A percentile compares a stretch with the other conserved stretches of the same genome.
Conservation (phyloP, 2,113 vertebrate species). For the Mesoclemmys tuberculata region DNA sequence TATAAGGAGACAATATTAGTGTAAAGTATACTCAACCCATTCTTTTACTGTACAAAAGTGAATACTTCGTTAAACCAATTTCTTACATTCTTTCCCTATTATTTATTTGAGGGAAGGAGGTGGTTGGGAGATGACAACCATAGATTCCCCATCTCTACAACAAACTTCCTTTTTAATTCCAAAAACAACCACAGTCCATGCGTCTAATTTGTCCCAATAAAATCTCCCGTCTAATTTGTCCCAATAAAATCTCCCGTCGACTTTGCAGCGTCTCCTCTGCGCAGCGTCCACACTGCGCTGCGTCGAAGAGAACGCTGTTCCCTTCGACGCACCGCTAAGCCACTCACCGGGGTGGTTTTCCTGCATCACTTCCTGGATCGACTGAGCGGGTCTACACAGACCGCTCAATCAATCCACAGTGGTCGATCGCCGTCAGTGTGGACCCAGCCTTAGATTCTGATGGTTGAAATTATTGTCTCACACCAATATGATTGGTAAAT, state of each 20-base stretch:
- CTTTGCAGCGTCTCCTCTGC: too few relatives aligned
- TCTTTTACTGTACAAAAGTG: neutral
- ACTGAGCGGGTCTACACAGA: too few relatives aligned
- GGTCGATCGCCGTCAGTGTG: too few relatives aligned
- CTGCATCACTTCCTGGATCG: too few relatives aligned
- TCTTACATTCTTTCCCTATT: neutral
- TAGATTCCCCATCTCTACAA: neutral
- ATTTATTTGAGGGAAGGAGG: neutral
- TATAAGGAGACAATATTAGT: neutral
- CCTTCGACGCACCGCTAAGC: too few relatives aligned
- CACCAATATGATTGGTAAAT: neutral
- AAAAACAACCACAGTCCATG: neutral
- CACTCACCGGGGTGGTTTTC: too few relatives aligned
- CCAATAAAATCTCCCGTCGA: too few relatives aligned
- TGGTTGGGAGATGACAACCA: neutral
- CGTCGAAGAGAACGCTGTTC: too few relatives aligned
- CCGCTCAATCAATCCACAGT: too few relatives aligned
- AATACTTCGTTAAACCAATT: neutral
- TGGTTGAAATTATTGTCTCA: neutral
- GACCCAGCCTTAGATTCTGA: too few relatives aligned
- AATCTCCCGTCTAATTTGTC: too few relatives aligned
- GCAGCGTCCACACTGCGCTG: too few relatives aligned
- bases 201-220: neutral
- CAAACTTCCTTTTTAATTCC: neutral
- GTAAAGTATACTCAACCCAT: neutral